Evolutionary conservation across 2,888 invertebrate species (phyloP).

Genomic region (Dasysyrphus albostriatus): DNA sequence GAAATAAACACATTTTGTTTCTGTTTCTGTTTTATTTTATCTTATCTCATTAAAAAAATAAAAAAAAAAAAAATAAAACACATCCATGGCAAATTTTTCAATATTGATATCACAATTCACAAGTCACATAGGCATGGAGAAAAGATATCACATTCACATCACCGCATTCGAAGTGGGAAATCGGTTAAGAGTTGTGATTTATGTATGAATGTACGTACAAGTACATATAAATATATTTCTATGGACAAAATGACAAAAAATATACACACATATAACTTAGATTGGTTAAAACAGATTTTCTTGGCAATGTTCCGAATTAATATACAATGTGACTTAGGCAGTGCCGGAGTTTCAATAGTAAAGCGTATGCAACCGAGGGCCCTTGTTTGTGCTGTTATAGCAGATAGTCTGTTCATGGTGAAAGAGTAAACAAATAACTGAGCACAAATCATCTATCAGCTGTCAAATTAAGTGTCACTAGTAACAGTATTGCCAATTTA

Average conservation of each 20-base stretch:
- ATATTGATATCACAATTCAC: slow-evolving; percentile 21
- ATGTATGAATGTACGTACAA: too few species aligned
- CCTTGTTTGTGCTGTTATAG: too few species aligned
- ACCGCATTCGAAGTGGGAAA: slow-evolving; percentile 32
- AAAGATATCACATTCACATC: slow-evolving; percentile 12
- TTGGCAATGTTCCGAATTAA: slow-evolving; percentile 33
- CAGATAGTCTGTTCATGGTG: too few species aligned
- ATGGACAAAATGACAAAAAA: not conserved
- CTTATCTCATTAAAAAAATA: slow-evolving; percentile 1
- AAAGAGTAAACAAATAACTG: too few species aligned
- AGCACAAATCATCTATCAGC: too few species aligned
- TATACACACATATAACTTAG: not conserved
- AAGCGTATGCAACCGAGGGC: not conserved
- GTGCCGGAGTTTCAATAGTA: not conserved
- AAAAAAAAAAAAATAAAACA: not conserved
- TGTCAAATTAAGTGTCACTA: too few species aligned
- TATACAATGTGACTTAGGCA: not conserved
- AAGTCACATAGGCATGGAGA: not conserved
- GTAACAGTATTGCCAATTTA: too few species aligned
- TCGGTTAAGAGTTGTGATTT: slow-evolving; percentile 49
- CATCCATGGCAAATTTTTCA: not conserved
- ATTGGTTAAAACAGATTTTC: slow-evolving; percentile 21
- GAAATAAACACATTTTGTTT: slow-evolving; percentile 19
- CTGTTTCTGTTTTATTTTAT: slow-evolving; percentile 4
- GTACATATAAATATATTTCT: slow-evolving; percentile 1